Conservation (phyloP, 2,888 invertebrate genomes). For the Notodonta ziczac region DNA sequence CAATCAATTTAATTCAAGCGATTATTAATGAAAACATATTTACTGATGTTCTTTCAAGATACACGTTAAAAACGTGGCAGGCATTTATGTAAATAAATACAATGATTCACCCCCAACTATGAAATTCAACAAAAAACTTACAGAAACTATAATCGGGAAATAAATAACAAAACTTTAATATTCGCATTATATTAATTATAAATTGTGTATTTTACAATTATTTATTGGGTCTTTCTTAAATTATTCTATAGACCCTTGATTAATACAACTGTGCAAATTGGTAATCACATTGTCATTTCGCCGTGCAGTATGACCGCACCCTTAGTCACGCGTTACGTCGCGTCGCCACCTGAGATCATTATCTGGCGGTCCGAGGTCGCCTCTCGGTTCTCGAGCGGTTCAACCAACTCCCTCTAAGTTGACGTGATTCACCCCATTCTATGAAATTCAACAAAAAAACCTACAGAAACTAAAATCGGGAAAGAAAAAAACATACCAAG, state of each 20-base stretch:
- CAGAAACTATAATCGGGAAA: neutral
- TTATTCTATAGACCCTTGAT: too few species aligned
- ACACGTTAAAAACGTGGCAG: too few species aligned
- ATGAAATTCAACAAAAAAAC: neutral
- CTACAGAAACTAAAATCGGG: neutral
- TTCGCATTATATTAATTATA: too few species aligned
- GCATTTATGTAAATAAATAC: too few species aligned
- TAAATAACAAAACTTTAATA: too few species aligned
- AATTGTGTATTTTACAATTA: too few species aligned
- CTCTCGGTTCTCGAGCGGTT: conserved; percentile 25
- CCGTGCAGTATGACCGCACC: conserved; percentile 25
- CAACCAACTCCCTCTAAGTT: conserved; percentile 26
- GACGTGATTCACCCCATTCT: conserved; percentile 23
- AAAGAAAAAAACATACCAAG: too few species aligned
- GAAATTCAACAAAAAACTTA: neutral
- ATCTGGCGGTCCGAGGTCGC: conserved; percentile 50
- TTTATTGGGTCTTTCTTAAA: too few species aligned
- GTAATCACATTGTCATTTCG: neutral
- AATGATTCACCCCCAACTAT: conserved; percentile 22
- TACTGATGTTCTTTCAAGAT: too few species aligned
- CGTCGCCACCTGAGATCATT: conserved; percentile 40
- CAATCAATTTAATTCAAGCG: too few species aligned
- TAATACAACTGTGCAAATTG: too few species aligned
- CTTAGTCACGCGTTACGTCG: conserved; percentile 36
- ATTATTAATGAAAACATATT: too few species aligned